These are phyloP conservation scores for Oreochromis mossambicus DNA, from an alignment of 2,797 vertebrate genomes.

Conservation along the genomic window DNA sequence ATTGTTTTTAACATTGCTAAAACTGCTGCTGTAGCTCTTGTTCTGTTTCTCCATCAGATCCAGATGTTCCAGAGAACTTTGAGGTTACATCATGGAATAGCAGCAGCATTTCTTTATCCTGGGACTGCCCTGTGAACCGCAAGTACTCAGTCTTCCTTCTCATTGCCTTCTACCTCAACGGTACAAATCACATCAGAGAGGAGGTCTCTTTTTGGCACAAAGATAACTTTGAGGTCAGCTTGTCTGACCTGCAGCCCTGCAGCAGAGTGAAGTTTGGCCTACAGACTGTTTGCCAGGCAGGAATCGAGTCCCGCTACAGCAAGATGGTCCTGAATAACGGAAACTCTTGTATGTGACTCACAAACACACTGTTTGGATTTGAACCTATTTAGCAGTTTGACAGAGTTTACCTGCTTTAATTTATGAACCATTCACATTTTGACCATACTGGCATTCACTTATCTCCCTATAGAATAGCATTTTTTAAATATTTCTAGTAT, in stretches of 20 bases:
- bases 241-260: conserved; percentile 63
- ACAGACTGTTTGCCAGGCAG: conserved; percentile 62
- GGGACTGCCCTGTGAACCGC: conserved; percentile 57
- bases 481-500: not conserved
- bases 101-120: conserved; percentile 61
- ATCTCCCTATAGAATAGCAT: not conserved
- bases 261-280: conserved; percentile 61
- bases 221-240: conserved; percentile 5
- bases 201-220: conserved; percentile 19
- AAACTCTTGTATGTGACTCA: conserved; percentile 50
- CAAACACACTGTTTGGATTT: not conserved
- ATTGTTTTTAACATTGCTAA: not conserved
- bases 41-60: conserved; percentile 40
- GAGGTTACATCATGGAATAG: conserved; percentile 44
- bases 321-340: conserved; percentile 51
- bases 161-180: conserved; percentile 53
- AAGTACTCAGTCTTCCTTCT: conserved; percentile 59
- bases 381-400: not conserved
- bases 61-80: conserved; percentile 58
- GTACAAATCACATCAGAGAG: conserved; percentile 19
- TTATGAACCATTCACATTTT: not conserved
- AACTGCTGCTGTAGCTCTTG: not conserved
- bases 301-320: conserved; percentile 47
- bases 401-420: not conserved
- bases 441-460: accelerated